Evolutionary conservation across 35 echinoderm and acorn worm genomes (phyloP).

Genomic region (Ptychodera flava): DNA sequence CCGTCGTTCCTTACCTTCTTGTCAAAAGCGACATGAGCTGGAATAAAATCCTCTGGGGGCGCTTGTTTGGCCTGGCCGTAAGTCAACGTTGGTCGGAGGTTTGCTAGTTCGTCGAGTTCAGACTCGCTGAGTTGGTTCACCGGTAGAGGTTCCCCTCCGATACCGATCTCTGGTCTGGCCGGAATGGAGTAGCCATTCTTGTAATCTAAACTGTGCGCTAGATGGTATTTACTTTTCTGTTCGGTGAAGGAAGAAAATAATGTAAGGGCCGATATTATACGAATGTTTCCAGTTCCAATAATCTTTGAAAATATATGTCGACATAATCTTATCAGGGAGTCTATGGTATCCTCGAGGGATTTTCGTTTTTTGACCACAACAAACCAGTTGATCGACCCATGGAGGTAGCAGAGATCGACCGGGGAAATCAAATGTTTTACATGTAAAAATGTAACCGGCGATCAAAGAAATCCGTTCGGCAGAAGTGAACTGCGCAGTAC

Average conservation of each 20-base stretch:
- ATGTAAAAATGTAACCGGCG: no score
- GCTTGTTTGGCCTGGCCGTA: conserved; percentile 98
- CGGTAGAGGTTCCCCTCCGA: conserved; percentile 77
- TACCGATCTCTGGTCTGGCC: conserved; percentile 67
- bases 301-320: no score
- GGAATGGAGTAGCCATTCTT: conserved; percentile 88
- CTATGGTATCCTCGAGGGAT: no score
- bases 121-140: conserved; percentile 81
- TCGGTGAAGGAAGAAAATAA: conserved; percentile 13
- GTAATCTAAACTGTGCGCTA: conserved; percentile 85
- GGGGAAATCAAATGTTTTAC: no score
- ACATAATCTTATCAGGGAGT: no score
- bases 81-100: conserved; percentile 88
- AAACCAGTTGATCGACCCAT: no score
- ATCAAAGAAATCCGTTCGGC: no score
- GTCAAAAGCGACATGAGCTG: conserved; percentile 98
- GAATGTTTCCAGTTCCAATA: no score
- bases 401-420: no score
- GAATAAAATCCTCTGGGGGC: conserved; percentile 95
- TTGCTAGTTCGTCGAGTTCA: conserved; percentile 86
- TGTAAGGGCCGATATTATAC: no score
- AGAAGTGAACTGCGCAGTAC: no score
- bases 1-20: conserved; percentile 96
- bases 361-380: no score
- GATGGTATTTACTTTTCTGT: conserved; percentile 82